These are phyloP conservation scores for Ceratosolen solmsi DNA, from an alignment of 1,140 invertebrate genomes.

Conservation along the genomic window DNA sequence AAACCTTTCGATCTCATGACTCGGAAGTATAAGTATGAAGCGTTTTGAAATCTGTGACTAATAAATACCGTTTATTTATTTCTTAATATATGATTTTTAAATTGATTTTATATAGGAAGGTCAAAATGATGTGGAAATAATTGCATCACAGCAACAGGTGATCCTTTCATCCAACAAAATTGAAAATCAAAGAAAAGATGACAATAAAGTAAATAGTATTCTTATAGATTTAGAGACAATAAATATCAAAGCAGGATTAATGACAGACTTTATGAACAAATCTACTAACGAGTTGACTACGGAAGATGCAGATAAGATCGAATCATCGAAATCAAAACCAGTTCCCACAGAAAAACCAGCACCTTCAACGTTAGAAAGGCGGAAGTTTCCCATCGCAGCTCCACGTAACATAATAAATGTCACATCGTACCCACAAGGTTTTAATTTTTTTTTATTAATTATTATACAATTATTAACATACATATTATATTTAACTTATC, in stretches of 20 bases:
- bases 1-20: too few relatives aligned
- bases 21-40: too few relatives aligned
- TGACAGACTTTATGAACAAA: conserved; percentile 42
- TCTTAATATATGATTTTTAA: neutral
- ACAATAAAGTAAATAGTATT: conserved; percentile 49
- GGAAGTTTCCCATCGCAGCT: conserved; percentile 73
- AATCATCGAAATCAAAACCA: conserved; percentile 56
- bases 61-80: neutral
- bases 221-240: conserved; percentile 58
- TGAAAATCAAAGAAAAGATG: conserved; percentile 44
- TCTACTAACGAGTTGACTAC: conserved; percentile 51
- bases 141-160: neutral
- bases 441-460: conserved; percentile 2
- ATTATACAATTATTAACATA: neutral
- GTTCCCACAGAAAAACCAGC: conserved; percentile 64
- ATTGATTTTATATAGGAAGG: conserved; percentile 24
- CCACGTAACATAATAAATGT: conserved; percentile 71
- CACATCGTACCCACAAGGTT: conserved; percentile 45
- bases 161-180: neutral
- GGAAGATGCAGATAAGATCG: conserved; percentile 54
- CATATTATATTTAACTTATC: too few relatives aligned
- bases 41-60: too few relatives aligned
- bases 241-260: conserved; percentile 42
- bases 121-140: conserved; percentile 1
- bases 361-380: conserved; percentile 64